Conservation (phyloP, 2,797 vertebrate species). For the Paratrypauchen microcephalus region DNA sequence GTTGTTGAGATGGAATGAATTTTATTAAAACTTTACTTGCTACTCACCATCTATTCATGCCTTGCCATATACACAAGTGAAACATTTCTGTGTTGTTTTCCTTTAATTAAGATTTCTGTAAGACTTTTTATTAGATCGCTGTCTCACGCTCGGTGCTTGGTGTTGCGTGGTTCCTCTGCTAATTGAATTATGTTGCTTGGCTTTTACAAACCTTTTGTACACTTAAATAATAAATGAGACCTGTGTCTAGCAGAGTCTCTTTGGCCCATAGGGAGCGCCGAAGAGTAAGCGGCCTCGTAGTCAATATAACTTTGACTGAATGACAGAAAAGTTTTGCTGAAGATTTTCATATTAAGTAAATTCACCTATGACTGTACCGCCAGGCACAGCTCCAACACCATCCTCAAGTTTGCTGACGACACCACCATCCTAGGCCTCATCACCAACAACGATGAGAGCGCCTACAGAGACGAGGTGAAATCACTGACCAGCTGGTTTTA, state of each 20-base stretch:
- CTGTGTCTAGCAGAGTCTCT: neutral
- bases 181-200: conserved; percentile 8
- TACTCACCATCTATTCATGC: neutral
- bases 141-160: neutral
- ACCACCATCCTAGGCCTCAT: too few species aligned
- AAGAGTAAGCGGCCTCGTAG: neutral
- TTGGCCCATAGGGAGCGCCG: conserved; percentile 10
- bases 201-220: neutral
- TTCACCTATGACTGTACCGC: too few species aligned
- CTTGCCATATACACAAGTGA: neutral
- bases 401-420: too few species aligned
- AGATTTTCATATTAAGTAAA: neutral
- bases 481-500: too few species aligned
- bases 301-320: neutral
- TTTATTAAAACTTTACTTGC: neutral
- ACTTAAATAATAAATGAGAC: conserved; percentile 24
- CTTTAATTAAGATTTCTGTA: conserved; percentile 7
- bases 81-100: neutral
- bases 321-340: neutral
- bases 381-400: too few species aligned
- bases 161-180: neutral
- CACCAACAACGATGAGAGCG: too few species aligned
- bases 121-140: neutral
- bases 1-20: neutral
- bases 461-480: too few species aligned